These are phyloP conservation scores for Bibio marci DNA, from an alignment of 2,888 invertebrate genomes.

Conservation along the genomic window DNA sequence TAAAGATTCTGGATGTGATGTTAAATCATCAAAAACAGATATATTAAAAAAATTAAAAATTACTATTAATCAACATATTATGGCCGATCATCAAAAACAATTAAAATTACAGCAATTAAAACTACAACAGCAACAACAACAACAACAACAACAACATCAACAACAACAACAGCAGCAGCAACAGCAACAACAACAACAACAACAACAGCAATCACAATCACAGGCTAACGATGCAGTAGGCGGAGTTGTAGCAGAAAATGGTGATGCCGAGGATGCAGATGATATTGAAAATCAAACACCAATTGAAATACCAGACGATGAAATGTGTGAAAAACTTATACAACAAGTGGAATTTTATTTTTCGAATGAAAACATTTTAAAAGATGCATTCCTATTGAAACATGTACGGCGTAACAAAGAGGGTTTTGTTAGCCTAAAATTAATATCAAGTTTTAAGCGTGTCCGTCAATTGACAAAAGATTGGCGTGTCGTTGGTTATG, in stretches of 20 bases:
- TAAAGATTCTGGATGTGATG: constrained; percentile 52
- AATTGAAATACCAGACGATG: constrained; percentile 45
- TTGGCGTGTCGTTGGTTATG: constrained; percentile 82
- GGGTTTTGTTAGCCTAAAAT: constrained; percentile 85
- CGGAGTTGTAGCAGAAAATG: neutral
- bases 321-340: constrained; percentile 59
- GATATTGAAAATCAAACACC: constrained; percentile 18
- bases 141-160: constrained; percentile 23
- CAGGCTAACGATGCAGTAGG: neutral
- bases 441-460: constrained; percentile 88
- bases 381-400: constrained; percentile 88
- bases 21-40: constrained; percentile 17
- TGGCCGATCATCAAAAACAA: constrained; percentile 4
- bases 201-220: constrained; percentile 9
- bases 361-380: constrained; percentile 85
- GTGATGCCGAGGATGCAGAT: neutral
- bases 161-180: constrained; percentile 29
- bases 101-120: too few species aligned
- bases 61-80: neutral
- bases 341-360: constrained; percentile 91
- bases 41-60: constrained; percentile 3
- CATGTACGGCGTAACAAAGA: constrained; percentile 90
- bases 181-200: constrained; percentile 22
- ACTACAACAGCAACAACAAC: too few species aligned
- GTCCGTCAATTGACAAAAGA: constrained; percentile 89